Evolutionary conservation across 2,113 vertebrate species (phyloP).

Genomic region (Cairina moschata): DNA sequence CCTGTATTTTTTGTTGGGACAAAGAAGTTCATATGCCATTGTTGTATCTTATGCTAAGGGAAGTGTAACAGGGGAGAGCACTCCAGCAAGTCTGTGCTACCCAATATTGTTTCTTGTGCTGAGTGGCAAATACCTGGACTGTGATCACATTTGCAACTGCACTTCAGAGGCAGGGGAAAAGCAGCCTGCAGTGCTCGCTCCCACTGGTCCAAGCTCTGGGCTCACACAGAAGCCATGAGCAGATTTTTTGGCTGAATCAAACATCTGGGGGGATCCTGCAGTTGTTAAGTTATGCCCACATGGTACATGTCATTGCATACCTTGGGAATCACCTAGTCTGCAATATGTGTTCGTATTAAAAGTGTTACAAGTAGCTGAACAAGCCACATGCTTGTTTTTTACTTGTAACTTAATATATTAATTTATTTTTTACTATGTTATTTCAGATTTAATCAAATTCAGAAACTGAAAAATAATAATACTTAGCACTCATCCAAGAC

Average conservation of each 20-base stretch:
- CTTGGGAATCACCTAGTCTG: slow-evolving; percentile 30
- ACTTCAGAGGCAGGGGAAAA: neutral
- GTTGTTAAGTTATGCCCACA: neutral
- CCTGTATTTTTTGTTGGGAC: neutral
- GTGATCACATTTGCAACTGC: neutral
- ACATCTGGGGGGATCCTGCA: neutral
- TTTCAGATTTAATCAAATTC: slow-evolving; percentile 60
- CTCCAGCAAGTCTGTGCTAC: neutral
- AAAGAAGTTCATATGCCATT: neutral
- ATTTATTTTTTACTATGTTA: slow-evolving; percentile 57
- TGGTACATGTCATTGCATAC: slow-evolving; percentile 22
- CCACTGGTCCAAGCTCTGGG: neutral
- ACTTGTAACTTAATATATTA: slow-evolving; percentile 57
- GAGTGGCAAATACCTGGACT: slow-evolving; percentile 25
- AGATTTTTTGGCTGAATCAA: slow-evolving; percentile 12
- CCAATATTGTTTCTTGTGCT: neutral
- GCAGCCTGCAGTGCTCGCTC: neutral
- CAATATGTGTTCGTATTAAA: neutral
- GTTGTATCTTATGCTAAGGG: neutral
- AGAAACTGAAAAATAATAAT: slow-evolving; percentile 64
- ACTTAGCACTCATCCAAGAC: slow-evolving; percentile 52
- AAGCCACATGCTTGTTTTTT: slow-evolving; percentile 44
- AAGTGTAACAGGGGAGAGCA: neutral
- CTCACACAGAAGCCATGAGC: neutral
- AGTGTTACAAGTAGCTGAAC: slow-evolving; percentile 32